A percentile compares a stretch with the other conserved stretches of the same genome.
Evolutionary conservation across 2,797 vertebrate genomes (phyloP).

Genomic region (Darevskia mixta): DNA sequence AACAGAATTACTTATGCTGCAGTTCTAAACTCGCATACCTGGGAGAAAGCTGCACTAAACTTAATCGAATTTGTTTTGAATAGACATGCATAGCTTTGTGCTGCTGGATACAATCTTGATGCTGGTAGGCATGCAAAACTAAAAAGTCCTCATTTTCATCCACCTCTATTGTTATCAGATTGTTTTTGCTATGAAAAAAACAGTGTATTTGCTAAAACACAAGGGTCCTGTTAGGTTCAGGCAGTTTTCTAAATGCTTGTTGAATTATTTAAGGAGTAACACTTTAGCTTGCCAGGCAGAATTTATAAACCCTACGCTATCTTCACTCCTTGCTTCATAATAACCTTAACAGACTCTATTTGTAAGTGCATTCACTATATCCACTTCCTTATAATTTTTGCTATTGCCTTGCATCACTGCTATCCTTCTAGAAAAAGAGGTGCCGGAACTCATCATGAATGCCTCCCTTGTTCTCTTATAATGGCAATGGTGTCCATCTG

Average conservation of each 20-base stretch:
- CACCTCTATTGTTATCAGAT: slow-evolving; percentile 30
- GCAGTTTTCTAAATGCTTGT: slow-evolving; percentile 24
- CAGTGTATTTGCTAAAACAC: slow-evolving; percentile 27
- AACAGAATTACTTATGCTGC: not conserved
- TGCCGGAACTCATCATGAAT: too few species aligned
- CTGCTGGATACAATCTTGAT: not conserved
- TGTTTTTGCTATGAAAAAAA: slow-evolving; percentile 12
- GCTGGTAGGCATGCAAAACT: slow-evolving; percentile 27
- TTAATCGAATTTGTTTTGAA: not conserved
- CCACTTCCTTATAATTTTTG: not conserved
- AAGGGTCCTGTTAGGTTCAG: not conserved
- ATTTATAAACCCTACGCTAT: not conserved
- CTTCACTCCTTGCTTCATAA: not conserved
- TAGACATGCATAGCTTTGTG: not conserved
- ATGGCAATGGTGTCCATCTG: too few species aligned
- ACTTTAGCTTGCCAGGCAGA: not conserved
- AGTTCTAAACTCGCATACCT: not conserved
- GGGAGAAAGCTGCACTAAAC: not conserved
- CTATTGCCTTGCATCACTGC: not conserved
- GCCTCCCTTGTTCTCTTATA: too few species aligned
- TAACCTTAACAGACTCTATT: not conserved
- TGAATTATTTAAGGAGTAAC: slow-evolving; percentile 34
- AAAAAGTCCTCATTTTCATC: not conserved
- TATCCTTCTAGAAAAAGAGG: too few species aligned
- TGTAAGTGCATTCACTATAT: not conserved